Percentiles rank a stretch among this genome's conserved stretches.
Evolutionary conservation across 2,113 vertebrate genomes (phyloP).

Genomic region (Mellivora capensis): DNA sequence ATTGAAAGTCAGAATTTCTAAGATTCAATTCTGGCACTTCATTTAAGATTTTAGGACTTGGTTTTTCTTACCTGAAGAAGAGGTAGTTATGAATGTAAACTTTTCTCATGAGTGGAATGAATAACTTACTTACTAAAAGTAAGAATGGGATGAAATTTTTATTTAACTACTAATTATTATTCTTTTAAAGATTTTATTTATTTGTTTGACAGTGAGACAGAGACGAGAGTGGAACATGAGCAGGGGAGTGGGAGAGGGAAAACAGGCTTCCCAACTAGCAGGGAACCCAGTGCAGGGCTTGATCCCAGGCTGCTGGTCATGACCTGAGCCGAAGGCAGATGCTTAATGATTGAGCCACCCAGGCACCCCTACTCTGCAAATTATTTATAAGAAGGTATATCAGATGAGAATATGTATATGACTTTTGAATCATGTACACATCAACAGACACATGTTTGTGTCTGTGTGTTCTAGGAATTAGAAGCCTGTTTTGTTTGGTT

Average conservation of each 20-base stretch:
- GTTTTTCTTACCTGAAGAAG: not conserved
- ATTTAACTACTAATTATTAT: not conserved
- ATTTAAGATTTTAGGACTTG: not conserved
- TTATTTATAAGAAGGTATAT: not conserved
- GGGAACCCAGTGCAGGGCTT: too few relatives aligned
- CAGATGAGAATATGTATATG: not conserved
- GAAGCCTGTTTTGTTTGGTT: not conserved
- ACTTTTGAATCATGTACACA: not conserved
- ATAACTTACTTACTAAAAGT: not conserved
- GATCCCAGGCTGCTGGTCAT: too few relatives aligned
- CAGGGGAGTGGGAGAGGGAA: too few relatives aligned
- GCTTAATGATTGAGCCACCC: too few relatives aligned
- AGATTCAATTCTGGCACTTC: not conserved
- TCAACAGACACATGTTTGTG: accelerated
- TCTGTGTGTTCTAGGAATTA: not conserved
- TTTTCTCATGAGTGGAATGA: not conserved
- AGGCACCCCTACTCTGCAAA: not conserved
- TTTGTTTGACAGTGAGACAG: too few relatives aligned
- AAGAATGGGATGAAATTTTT: not conserved
- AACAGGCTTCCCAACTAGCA: too few relatives aligned
- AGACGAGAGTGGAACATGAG: too few relatives aligned
- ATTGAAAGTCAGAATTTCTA: not conserved
- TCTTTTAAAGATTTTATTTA: too few relatives aligned
- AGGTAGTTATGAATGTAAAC: not conserved
- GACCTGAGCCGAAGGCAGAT: too few relatives aligned